Evolutionary conservation across 2,113 vertebrate genomes (phyloP).

Genomic region (Pelobates fuscus): DNA sequence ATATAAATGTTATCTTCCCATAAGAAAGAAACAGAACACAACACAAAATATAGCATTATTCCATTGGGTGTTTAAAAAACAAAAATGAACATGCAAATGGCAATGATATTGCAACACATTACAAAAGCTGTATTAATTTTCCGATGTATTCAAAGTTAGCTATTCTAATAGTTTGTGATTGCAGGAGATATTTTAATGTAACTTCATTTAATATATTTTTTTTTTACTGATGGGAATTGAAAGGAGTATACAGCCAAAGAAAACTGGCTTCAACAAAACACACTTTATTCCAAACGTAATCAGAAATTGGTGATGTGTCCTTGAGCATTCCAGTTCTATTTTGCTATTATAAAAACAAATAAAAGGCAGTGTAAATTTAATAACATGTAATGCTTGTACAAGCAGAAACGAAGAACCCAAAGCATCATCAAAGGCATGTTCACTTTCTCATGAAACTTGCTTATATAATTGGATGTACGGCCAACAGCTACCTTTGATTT

Average conservation of each 20-base stretch:
- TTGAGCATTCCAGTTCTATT: neutral
- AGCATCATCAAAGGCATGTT: neutral
- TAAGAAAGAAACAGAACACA: too few species aligned
- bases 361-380: neutral
- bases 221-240: neutral
- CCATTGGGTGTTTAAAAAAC: neutral
- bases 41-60: too few species aligned
- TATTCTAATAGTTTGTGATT: neutral
- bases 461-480: neutral
- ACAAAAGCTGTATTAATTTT: neutral
- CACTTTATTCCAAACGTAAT: neutral
- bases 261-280: neutral
- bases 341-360: neutral
- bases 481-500: neutral
- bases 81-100: neutral
- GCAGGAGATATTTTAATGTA: neutral
- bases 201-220: neutral
- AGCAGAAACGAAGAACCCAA: neutral
- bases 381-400: neutral
- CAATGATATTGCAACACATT: neutral
- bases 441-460: neutral
- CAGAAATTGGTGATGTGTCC: too few species aligned
- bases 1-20: too few species aligned
- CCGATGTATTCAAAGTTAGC: neutral
- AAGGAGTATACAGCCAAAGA: neutral